Percentiles rank a stretch among this genome's conserved stretches.
Conservation (phyloP, 92 coral and sea anemone species). For the Epizoanthus fatuus region DNA sequence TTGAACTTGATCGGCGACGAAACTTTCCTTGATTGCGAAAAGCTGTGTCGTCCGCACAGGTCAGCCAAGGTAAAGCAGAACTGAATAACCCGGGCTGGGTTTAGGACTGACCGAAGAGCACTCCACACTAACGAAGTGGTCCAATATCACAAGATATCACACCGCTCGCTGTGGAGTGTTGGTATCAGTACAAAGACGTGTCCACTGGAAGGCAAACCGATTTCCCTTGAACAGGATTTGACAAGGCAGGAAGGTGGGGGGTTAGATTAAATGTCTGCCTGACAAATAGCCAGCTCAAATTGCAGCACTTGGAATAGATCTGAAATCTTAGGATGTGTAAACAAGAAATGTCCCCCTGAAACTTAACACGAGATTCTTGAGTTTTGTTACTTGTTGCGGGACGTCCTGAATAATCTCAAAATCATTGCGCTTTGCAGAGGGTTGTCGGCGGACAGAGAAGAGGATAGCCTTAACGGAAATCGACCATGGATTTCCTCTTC, state of each 20-base stretch:
- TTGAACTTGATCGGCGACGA: constrained; percentile 1
- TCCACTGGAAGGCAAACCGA: neutral
- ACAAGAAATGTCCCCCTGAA: constrained; percentile 23
- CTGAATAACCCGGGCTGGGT: neutral
- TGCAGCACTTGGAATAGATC: constrained; percentile 24
- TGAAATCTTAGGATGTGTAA: constrained; percentile 12
- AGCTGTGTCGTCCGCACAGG: neutral
- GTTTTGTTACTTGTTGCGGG: constrained; percentile 1
- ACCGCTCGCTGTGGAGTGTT: neutral
- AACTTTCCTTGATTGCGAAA: neutral
- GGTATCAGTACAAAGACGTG: neutral
- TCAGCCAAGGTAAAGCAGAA: neutral
- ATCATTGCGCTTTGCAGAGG: constrained; percentile 37
- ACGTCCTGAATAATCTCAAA: neutral
- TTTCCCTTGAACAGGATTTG: neutral
- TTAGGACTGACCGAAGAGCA: neutral
- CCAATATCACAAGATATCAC: neutral
- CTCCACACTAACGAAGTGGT: neutral
- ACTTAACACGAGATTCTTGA: constrained; percentile 37
- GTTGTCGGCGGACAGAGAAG: constrained; percentile 27
- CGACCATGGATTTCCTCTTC: neutral
- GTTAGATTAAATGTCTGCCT: constrained; percentile 13
- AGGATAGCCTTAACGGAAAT: neutral
- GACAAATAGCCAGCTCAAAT: constrained; percentile 34
- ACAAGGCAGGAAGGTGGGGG: constrained; percentile 6